A percentile compares a stretch with the other conserved stretches of the same genome.
Evolutionary conservation across 1,140 invertebrate genomes (phyloP).

Genomic region (Cotesia vestalis): DNA sequence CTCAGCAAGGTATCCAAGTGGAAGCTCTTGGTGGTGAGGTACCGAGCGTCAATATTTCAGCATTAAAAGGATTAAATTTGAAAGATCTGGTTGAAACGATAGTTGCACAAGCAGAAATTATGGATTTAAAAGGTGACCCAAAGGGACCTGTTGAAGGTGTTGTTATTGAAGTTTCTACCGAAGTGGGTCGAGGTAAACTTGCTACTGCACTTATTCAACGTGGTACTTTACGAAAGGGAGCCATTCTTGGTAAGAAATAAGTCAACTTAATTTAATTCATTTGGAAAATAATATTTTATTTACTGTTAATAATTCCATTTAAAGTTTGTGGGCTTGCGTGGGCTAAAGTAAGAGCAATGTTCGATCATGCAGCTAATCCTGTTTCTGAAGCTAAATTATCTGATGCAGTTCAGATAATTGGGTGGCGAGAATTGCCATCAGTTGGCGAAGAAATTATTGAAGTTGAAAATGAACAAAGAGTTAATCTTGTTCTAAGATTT

Average conservation of each 20-base stretch:
- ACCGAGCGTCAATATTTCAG: conserved; percentile 92
- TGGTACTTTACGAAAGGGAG: conserved; percentile 86
- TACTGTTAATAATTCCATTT: conserved; percentile 26
- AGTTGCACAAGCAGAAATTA: conserved; percentile 84
- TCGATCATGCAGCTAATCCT: conserved; percentile 78
- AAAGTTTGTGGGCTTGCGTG: conserved; percentile 81
- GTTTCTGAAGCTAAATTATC: conserved; percentile 79
- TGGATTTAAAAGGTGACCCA: conserved; percentile 85
- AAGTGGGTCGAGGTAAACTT: conserved; percentile 82
- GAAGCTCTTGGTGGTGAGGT: conserved; percentile 93
- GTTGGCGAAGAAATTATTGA: conserved; percentile 89
- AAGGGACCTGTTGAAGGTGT: conserved; percentile 87
- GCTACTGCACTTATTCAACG: conserved; percentile 89
- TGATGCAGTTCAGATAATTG: conserved; percentile 86
- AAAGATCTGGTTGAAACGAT: conserved; percentile 85
- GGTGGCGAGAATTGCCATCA: conserved; percentile 86
- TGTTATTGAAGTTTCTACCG: conserved; percentile 86
- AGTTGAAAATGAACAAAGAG: conserved; percentile 80
- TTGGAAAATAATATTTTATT: neutral
- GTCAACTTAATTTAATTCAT: conserved; percentile 11
- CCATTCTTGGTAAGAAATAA: conserved; percentile 68
- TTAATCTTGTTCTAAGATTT: conserved; percentile 74
- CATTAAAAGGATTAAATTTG: conserved; percentile 85
- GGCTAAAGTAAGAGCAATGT: conserved; percentile 88
- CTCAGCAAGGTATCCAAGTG: conserved; percentile 80